A percentile compares a stretch with the other conserved stretches of the same genome.
phyloP scores from a whole-genome alignment of 2,113 vertebrate genomes.

The Oenanthe oenanthe region DNA sequence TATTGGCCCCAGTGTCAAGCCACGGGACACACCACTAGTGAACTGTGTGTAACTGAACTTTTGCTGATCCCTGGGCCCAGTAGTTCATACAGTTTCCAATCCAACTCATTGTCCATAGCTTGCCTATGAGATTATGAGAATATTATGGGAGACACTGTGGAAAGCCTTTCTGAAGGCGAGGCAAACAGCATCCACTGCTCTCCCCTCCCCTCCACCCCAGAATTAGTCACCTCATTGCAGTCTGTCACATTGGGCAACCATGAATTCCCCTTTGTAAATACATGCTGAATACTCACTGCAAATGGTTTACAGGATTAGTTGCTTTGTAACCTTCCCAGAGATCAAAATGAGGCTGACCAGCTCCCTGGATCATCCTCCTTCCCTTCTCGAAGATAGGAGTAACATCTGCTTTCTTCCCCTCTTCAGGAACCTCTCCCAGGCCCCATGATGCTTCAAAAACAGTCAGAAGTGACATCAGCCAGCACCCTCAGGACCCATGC shows the following conservation, averaged over 20 bases:
- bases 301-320: background rate
- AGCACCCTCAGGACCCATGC: background rate
- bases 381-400: background rate
- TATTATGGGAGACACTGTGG: background rate
- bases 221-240: background rate
- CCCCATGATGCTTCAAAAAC: background rate
- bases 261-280: background rate
- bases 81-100: background rate
- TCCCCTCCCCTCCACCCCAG: background rate
- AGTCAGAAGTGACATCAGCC: background rate
- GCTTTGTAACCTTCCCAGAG: background rate
- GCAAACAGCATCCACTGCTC: background rate
- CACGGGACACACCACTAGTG: background rate
- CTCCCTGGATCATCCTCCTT: background rate
- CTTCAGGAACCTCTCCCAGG: background rate
- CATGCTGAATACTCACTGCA: background rate
- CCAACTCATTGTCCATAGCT: background rate
- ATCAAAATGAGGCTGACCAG: background rate
- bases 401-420: background rate
- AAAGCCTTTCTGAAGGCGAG: background rate
- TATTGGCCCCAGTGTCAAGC: background rate
- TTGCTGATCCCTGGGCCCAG: too few relatives aligned
- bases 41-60: background rate
- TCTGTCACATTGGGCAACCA: background rate
- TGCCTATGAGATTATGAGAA: background rate